A percentile compares a stretch with the other conserved stretches of the same genome.
phyloP scores from a whole-genome alignment of 2,113 vertebrate species.

The Zapus hudsonius region DNA sequence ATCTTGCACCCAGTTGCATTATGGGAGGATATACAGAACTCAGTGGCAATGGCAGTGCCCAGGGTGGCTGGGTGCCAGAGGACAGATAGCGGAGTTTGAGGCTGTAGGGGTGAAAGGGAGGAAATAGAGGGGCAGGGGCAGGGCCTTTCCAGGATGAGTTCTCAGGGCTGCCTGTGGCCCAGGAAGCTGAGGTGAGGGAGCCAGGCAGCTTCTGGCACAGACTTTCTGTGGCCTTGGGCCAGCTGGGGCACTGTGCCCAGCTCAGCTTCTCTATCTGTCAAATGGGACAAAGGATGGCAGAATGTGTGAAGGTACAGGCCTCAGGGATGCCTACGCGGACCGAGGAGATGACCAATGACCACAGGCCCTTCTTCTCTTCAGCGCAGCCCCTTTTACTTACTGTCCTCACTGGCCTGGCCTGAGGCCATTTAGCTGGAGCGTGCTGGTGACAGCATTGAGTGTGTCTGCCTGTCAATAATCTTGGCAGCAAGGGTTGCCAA shows the following conservation, averaged over 20 bases:
- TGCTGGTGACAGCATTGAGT: background rate
- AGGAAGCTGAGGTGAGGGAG: background rate
- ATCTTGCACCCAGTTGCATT: background rate
- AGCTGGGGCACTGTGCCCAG: background rate
- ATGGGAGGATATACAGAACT: background rate
- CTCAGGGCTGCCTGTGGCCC: background rate
- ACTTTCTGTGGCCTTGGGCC: background rate
- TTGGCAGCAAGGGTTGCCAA: background rate
- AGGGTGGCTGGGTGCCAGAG: background rate
- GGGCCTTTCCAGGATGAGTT: background rate
- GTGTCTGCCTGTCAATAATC: background rate
- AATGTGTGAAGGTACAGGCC: background rate
- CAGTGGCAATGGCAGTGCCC: rapidly evolving
- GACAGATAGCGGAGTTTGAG: background rate
- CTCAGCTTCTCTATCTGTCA: background rate
- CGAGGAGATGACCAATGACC: background rate
- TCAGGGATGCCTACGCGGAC: background rate
- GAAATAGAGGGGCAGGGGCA: no score
- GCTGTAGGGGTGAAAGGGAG: background rate
- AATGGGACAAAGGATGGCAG: background rate
- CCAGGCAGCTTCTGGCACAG: background rate
- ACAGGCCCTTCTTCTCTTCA: background rate
- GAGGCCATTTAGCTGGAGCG: background rate
- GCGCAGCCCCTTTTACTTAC: background rate
- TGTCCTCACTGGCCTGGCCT: background rate